Evolutionary conservation across 2,888 invertebrate species (phyloP).

Genomic region (Glyphotaelius pellucidus): DNA sequence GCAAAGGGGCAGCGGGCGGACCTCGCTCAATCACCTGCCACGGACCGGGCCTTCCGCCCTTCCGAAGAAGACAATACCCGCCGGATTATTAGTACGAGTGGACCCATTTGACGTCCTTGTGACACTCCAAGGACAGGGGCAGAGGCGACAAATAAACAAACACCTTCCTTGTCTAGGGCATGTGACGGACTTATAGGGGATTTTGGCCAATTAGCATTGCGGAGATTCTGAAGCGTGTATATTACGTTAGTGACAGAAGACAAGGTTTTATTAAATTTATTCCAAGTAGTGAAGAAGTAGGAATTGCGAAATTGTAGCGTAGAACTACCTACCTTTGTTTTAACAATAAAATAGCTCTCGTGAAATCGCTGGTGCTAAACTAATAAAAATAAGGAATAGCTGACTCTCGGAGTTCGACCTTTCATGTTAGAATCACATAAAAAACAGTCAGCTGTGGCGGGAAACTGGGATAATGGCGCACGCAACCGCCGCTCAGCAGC

Average conservation of each 20-base stretch:
- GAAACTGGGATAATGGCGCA: conserved; percentile 30
- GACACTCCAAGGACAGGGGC: not conserved
- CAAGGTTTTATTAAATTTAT: not conserved
- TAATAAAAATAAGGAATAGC: not conserved
- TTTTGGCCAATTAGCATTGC: too few relatives aligned
- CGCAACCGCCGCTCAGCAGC: conserved; percentile 15
- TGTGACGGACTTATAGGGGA: too few relatives aligned
- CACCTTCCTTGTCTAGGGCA: too few relatives aligned
- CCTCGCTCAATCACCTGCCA: conserved; percentile 53
- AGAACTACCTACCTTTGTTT: too few relatives aligned
- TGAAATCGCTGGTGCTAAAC: too few relatives aligned
- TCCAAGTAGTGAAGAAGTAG: not conserved
- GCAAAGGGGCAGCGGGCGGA: not conserved
- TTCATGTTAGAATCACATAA: conserved; percentile 29
- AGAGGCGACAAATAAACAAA: not conserved
- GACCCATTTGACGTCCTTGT: not conserved
- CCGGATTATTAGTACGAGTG: conserved; percentile 18
- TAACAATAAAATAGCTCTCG: too few relatives aligned
- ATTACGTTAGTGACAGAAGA: not conserved
- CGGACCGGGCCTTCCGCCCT: conserved; percentile 27
- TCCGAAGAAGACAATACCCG: conserved; percentile 27
- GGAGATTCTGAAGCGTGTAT: too few relatives aligned
- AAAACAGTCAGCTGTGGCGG: conserved; percentile 14
- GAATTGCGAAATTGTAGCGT: not conserved
- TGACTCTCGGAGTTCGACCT: conserved; percentile 2